A percentile compares a stretch with the other conserved stretches of the same genome.
These are phyloP conservation scores for Conistra vaccinii DNA, from an alignment of 2,888 invertebrate species.

Conservation along the genomic window DNA sequence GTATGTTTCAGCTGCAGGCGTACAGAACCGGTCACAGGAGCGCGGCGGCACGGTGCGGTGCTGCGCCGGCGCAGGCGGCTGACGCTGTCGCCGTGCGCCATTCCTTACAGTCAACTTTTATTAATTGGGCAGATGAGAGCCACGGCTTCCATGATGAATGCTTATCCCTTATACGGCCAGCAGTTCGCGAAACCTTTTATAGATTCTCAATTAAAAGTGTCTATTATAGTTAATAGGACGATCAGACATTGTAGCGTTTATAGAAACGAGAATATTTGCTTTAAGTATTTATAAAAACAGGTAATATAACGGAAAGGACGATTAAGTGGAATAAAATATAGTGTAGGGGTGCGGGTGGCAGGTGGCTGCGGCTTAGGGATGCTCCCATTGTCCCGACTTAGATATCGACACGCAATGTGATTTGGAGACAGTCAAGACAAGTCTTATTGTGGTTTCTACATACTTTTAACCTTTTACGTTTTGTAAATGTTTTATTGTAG, in stretches of 20 bases:
- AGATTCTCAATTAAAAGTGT: constrained; percentile 91
- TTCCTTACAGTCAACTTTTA: constrained; percentile 90
- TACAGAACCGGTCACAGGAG: constrained; percentile 83
- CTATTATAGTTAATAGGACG: constrained; percentile 90
- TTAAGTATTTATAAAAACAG: constrained; percentile 88
- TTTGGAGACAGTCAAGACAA: constrained; percentile 9
- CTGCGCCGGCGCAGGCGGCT: constrained; percentile 77
- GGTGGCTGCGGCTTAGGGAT: constrained; percentile 85
- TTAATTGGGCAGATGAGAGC: constrained; percentile 91
- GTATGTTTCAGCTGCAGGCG: constrained; percentile 85
- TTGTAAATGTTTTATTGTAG: not conserved
- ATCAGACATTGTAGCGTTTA: constrained; percentile 84
- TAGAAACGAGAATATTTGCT: constrained; percentile 89
- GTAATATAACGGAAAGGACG: constrained; percentile 90
- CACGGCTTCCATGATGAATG: constrained; percentile 89
- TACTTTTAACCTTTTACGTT: not conserved
- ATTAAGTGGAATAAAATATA: constrained; percentile 91
- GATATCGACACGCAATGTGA: constrained; percentile 52
- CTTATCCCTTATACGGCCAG: constrained; percentile 86
- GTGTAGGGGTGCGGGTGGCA: constrained; percentile 90
- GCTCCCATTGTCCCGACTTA: constrained; percentile 60
- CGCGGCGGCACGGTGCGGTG: constrained; percentile 66
- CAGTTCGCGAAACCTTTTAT: constrained; percentile 90
- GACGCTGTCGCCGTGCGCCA: constrained; percentile 83
- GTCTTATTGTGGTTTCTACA: not conserved